Base-by-base conservation (phyloP, 2,113 vertebrate genomes). In the Embiotoca jacksoni region DNA sequence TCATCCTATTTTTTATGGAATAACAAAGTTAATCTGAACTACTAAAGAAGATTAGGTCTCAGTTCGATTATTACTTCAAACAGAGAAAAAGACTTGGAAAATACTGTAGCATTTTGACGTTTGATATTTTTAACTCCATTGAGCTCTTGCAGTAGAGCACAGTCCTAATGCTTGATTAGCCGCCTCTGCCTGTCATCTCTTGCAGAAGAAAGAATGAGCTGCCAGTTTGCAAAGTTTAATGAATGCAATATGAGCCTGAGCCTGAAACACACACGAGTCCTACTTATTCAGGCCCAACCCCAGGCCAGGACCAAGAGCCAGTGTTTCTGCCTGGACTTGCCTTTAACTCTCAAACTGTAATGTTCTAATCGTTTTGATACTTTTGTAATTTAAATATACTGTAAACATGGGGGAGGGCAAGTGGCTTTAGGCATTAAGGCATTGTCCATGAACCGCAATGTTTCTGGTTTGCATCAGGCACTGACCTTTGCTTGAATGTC, bases 191-290 rank as follows among this genome's bases (percentile, higher is more conserved):
- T n/a, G 54, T 60, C 36, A 62, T 36, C 56, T 70, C 39, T 46
- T 55, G 32, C 23, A 30, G 14, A 78, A 47, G 13, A 46, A 52
- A 6, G 55, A 67, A 68, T 60, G 32, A 68, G 46, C 35, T 68
- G 63, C 74, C 30, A 52, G 47, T 59, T 76, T 66, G 53, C 39
- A 52, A 72, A 72, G 49, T 72, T 61, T 62, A 72, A 61, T 62
- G 58, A 62, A 62, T 62, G 58, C 49, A 62, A 5, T 53, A 61
- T 33, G 70, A 62, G 35, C 6, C 36, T 23, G 41, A 35, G 54
- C 32, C 32, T 33, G 23, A 31, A 49, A 50, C 3, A 0, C 33
- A 49, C 53, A 32, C 52, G 56, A 47, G 64, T 67, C 50, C 67
- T 47, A 46, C 56, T 70, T 58, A 70, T 58, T 30, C 41, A 36